A percentile compares a stretch with the other conserved stretches of the same genome.
phyloP scores from a whole-genome alignment of 2,888 invertebrate species.

The Zygogramma bicolorata region DNA sequence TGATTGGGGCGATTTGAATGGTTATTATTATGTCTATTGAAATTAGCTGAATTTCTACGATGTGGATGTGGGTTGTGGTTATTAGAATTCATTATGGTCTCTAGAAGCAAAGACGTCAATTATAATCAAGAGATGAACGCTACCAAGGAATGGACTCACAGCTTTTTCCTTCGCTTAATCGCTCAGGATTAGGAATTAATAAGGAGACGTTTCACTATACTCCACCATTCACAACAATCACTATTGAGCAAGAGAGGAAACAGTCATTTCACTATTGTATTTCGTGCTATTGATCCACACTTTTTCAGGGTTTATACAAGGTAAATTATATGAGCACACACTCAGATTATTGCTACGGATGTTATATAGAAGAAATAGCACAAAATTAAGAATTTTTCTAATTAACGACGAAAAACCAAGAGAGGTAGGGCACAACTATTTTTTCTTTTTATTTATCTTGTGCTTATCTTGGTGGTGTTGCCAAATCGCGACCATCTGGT shows the following conservation, averaged over 20 bases:
- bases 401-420: constrained; percentile 24
- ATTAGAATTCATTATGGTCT: constrained; percentile 63
- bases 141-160: constrained; percentile 20
- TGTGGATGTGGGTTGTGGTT: constrained; percentile 62
- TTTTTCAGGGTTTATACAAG: constrained; percentile 50
- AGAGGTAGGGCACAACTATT: constrained; percentile 39
- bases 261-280: constrained; percentile 61
- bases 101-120: constrained; percentile 45
- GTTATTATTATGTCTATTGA: constrained; percentile 63
- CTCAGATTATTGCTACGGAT: constrained; percentile 27
- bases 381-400: constrained; percentile 18
- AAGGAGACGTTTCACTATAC: constrained; percentile 27
- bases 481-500: constrained; percentile 25
- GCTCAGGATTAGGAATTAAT: constrained; percentile 23
- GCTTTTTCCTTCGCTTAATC: constrained; percentile 25
- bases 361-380: constrained; percentile 14
- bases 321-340: constrained; percentile 15
- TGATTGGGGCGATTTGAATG: constrained; percentile 61
- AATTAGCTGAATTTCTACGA: constrained; percentile 64
- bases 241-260: constrained; percentile 61
- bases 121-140: constrained; percentile 35
- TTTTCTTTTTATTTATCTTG: constrained; percentile 40
- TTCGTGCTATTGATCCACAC: constrained; percentile 64
- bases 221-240: constrained; percentile 44
- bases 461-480: constrained; percentile 37